phyloP scores from a whole-genome alignment of 2,113 vertebrate genomes.

The Struthio camelus region DNA sequence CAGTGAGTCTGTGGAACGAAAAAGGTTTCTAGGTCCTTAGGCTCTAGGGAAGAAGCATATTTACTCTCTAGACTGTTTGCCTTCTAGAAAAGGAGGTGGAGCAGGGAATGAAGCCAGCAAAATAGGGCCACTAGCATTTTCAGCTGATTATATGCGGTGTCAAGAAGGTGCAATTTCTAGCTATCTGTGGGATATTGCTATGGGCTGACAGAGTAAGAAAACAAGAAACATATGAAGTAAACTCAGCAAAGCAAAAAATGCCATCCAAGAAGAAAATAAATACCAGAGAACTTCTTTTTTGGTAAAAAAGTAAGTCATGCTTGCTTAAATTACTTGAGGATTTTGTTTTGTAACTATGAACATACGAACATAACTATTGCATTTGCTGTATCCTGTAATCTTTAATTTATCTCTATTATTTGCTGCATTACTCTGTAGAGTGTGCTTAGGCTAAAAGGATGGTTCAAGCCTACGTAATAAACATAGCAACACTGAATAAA shows the following conservation, averaged over 20 bases:
- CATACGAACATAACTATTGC: constrained; percentile 4
- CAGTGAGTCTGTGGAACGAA: background rate
- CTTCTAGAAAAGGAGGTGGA: constrained; percentile 48
- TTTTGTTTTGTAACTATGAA: background rate
- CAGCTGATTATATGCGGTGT: constrained; percentile 45
- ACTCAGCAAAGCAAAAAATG: constrained; percentile 25
- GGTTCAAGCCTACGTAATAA: background rate
- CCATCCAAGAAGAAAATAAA: background rate
- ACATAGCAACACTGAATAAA: background rate
- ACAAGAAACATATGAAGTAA: constrained; percentile 27
- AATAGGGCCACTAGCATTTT: constrained; percentile 43
- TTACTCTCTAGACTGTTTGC: constrained; percentile 56
- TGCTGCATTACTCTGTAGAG: background rate
- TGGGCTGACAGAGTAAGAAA: constrained; percentile 36
- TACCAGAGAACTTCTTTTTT: background rate
- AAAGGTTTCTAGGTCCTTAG: constrained; percentile 19
- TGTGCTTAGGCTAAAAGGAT: background rate
- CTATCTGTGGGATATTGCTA: constrained; percentile 36
- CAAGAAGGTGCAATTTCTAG: constrained; percentile 51
- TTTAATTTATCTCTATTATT: constrained; percentile 11
- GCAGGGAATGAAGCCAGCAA: constrained; percentile 21
- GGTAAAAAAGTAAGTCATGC: background rate
- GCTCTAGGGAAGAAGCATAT: constrained; percentile 21
- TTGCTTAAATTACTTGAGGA: constrained; percentile 12
- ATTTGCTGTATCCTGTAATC: background rate